phyloP scores from a whole-genome alignment of 1,140 invertebrate species.

The Pachyrhynchus sulphureomaculatus region DNA sequence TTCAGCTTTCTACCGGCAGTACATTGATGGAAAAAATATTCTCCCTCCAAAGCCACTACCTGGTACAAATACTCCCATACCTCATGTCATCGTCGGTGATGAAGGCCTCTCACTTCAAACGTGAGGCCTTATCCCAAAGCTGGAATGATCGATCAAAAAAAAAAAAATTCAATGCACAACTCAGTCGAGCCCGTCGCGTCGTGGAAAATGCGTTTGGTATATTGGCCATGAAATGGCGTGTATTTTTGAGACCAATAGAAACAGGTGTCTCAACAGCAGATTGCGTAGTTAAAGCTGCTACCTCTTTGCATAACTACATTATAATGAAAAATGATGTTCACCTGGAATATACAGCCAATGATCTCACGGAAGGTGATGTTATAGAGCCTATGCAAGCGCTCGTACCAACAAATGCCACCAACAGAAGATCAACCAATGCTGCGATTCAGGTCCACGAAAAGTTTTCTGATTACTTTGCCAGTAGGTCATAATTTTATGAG shows the following conservation, averaged over 20 bases:
- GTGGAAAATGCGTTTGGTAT: too few species aligned
- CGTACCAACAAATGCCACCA: slow-evolving; percentile 7
- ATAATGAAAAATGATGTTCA: slow-evolving; percentile 14
- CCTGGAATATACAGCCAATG: not conserved
- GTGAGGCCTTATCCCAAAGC: slow-evolving; percentile 37
- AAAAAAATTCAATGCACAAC: too few species aligned
- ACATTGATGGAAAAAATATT: slow-evolving; percentile 33
- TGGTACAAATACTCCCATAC: slow-evolving; percentile 36
- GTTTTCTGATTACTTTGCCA: slow-evolving; percentile 23
- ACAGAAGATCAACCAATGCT: slow-evolving; percentile 17
- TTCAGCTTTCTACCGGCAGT: slow-evolving; percentile 38
- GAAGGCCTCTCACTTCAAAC: slow-evolving; percentile 50
- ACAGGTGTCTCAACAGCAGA: too few species aligned
- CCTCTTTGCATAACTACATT: slow-evolving; percentile 39
- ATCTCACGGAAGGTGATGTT: slow-evolving; percentile 3
- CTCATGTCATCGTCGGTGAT: slow-evolving; percentile 48
- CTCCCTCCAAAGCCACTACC: slow-evolving; percentile 35
- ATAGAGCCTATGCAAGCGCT: slow-evolving; percentile 21
- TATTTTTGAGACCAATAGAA: too few species aligned
- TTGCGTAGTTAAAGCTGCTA: slow-evolving; percentile 33
- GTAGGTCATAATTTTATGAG: too few species aligned
- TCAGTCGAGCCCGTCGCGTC: too few species aligned
- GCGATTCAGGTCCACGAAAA: slow-evolving; percentile 22
- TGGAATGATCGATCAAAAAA: not conserved
- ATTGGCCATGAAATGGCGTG: too few species aligned